These are phyloP conservation scores for Drosophila meridionalis DNA, from an alignment of 2,888 invertebrate species.

Conservation along the genomic window DNA sequence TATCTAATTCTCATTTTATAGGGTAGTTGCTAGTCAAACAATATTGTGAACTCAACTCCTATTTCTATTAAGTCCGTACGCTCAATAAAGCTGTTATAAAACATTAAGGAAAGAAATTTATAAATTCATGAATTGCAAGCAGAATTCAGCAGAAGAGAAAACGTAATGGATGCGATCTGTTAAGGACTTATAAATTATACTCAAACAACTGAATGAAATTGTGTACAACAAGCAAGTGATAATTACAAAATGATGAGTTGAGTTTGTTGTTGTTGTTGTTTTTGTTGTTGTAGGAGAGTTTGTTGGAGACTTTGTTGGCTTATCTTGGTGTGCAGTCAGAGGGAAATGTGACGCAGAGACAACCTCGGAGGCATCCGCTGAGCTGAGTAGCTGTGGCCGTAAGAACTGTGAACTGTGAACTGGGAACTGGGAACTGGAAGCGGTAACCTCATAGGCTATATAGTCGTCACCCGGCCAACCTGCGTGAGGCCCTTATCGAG, in stretches of 20 bases:
- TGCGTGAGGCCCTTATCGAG: conserved; percentile 37
- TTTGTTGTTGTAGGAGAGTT: neutral
- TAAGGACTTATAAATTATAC: conserved; percentile 5
- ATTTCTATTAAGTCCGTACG: conserved; percentile 1
- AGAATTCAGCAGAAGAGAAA: neutral
- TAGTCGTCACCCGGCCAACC: conserved; percentile 16
- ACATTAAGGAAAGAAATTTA: conserved; percentile 4
- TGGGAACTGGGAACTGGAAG: conserved; percentile 4
- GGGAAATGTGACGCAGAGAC: conserved; percentile 11
- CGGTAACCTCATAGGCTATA: conserved; percentile 1
- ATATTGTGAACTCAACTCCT: neutral
- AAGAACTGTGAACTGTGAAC: conserved; percentile 22
- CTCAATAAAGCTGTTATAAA: conserved; percentile 5
- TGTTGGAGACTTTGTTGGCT: conserved; percentile 18
- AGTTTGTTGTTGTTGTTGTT: neutral
- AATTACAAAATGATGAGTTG: conserved; percentile 52
- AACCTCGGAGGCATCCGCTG: conserved; percentile 16
- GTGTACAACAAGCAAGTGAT: conserved; percentile 46
- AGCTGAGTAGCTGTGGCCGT: conserved; percentile 2
- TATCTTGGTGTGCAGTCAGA: conserved; percentile 25
- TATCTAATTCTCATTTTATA: neutral
- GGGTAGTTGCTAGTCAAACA: neutral
- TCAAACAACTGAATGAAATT: conserved; percentile 27
- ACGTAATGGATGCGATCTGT: conserved; percentile 7
- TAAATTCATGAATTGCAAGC: conserved; percentile 12